phyloP scores from a whole-genome alignment of 2,888 invertebrate species.

The Drosophila fungiperda region DNA sequence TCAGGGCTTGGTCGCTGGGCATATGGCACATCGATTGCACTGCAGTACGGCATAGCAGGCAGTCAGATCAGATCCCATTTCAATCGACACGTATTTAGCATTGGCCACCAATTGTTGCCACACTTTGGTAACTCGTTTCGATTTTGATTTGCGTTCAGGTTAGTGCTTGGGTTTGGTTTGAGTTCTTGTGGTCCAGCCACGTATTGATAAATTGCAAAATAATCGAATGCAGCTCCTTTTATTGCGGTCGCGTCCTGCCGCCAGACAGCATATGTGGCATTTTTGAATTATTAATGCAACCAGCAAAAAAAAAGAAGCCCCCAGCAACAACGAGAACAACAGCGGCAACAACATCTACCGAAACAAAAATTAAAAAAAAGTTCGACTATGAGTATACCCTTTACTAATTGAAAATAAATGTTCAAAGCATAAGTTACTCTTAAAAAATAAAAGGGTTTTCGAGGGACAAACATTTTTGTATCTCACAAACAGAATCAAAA shows the following conservation, averaged over 20 bases:
- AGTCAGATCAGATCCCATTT: conserved; percentile 63
- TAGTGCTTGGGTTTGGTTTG: neutral
- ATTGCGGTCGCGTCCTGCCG: conserved; percentile 31
- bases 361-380: neutral
- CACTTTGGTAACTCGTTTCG: conserved; percentile 11
- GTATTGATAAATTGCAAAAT: conserved; percentile 79
- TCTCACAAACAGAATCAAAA: neutral
- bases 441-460: neutral
- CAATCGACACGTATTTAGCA: conserved; percentile 76
- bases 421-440: neutral
- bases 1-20: neutral
- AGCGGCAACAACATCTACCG: conserved; percentile 6
- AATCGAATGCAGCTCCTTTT: conserved; percentile 66
- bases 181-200: conserved; percentile 13
- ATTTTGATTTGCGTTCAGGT: neutral
- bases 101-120: conserved; percentile 51
- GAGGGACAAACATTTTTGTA: no score
- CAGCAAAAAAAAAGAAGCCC: conserved; percentile 73
- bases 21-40: conserved; percentile 42
- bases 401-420: neutral
- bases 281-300: conserved; percentile 82
- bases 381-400: neutral
- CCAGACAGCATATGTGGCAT: conserved; percentile 72
- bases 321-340: conserved; percentile 43
- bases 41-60: conserved; percentile 17